A percentile compares a stretch with the other conserved stretches of the same genome.
phyloP scores from a whole-genome alignment of 2,113 vertebrate species.

The Elephantulus edwardii region DNA sequence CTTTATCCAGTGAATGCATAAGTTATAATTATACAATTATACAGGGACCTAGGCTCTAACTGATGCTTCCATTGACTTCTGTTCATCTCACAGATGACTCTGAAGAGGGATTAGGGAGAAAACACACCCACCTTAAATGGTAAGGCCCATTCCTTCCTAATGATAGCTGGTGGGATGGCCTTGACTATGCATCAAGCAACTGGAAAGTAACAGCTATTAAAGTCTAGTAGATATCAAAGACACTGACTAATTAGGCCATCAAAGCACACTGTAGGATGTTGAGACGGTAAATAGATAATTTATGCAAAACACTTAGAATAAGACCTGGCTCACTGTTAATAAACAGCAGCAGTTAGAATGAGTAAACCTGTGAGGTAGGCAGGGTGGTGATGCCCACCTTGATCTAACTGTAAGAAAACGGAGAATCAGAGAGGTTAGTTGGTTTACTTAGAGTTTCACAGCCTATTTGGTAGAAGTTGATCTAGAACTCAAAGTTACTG shows the following conservation, averaged over 20 bases:
- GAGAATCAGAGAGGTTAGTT: neutral
- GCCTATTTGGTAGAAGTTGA: neutral
- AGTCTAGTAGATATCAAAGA: neutral
- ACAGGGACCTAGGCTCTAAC: neutral
- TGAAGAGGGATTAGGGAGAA: neutral
- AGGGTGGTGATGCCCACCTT: neutral
- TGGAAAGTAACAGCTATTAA: too few species aligned
- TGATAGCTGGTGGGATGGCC: neutral
- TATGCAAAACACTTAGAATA: neutral
- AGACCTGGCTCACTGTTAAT: slow-evolving; percentile 14
- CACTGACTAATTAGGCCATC: neutral
- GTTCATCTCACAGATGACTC: neutral
- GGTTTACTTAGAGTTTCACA: neutral
- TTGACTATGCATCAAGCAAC: neutral
- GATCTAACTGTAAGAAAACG: neutral
- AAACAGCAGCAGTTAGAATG: slow-evolving; percentile 7
- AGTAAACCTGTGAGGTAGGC: neutral
- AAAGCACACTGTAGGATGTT: neutral
- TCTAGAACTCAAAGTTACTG: neutral
- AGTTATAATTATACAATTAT: neutral
- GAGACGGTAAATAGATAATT: slow-evolving; percentile 18
- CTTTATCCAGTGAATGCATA: neutral
- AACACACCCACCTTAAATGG: neutral
- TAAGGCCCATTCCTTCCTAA: neutral
- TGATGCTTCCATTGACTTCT: neutral